Base-by-base conservation (phyloP, 2,113 vertebrate species). In the Hoplias malabaricus region DNA sequence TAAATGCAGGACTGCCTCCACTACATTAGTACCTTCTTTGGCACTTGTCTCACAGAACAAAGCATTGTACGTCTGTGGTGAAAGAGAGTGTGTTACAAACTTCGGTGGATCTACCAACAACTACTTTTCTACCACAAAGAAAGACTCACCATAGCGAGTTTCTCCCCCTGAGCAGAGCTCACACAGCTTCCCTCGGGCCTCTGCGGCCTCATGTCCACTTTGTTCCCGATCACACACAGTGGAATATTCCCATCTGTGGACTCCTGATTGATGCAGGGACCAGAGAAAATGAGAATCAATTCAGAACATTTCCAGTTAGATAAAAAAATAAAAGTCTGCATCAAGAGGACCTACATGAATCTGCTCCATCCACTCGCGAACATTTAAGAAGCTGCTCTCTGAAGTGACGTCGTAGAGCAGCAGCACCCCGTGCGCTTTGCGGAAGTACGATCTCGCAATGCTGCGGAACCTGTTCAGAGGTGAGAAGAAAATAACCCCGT, bases 1-100 rank as follows among this genome's bases (percentile, higher is more conserved):
- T 0, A 89, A 88, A 77, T 92, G 92, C 69, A 92, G 90, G 78
- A 90, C 90, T 0, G 88, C 88, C 77, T 94, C 91, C 0, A 88
- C 88, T 3, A 83, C 70, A 0, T 83, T 91, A 33, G 88, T 92
- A 59, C 92, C 85, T 0, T 93, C 91, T 82, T 93, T 95, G 79
- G 91, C 87, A 13, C 93, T 93, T 6, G 91, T 91, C 83, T 94
- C 88, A 0, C 92, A 93, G 89, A 93, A 93, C 61, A 90, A 81
- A n/a, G 92, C 90, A 0, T 86, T 88, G 54, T 93, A 93, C 11
- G 84, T 80, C 93, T 94, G 78, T 2, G 63, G 77, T 81, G 31
- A 84, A 42, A 82, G 42, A 73, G 14, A 74, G 9, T 0, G 0
- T n/a, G n/a, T n/a, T n/a, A n/a, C n/a, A n/a, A n/a, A n/a, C n/a